Evolutionary conservation across 1,140 invertebrate genomes (phyloP), one percentile per base, ranked within the genome.

Genomic region (Drosophila murphyi): DNA sequence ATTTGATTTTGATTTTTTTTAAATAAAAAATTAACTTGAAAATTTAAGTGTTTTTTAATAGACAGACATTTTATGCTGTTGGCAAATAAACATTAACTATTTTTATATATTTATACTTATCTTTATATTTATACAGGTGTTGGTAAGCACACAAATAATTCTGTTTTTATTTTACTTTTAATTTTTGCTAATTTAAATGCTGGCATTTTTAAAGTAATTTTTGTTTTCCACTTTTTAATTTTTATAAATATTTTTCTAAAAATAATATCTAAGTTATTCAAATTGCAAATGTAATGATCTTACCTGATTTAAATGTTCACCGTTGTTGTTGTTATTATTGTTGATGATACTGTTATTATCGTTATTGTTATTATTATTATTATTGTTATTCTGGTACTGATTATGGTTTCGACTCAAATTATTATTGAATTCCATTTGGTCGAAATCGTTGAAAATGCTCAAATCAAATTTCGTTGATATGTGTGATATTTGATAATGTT

Each of bases 361-460:
- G 31, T 48, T 68, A 28, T 7, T 76, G 8, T 35, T 83, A 29
- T 55, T 78, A 55, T 59, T 82, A 41, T 68, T 80, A 65, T 72
- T 82, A 57, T 68, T 77, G 72, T 82, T 76, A 39, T 69, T 77
- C 55, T 72, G 75, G 61, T 76, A 85, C 52, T 85, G 83, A 75
- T 91, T 77, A 71, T 88, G 83, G 59, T 74, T 78, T 62, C 83
- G 78, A 76, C 72, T 89, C 34, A 82, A 71, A 73, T 61, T 90
- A n/a, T 81, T 83, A 50, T 82, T 82, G 76, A 77, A 91, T 90
- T 91, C 90, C 90, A 91, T 91, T 91, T 90, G 90, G 69, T 91
- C 82, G 43, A 90, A 70, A 69, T 89, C 78, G 85, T 86, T 89
- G 45, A 90, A 90, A 35, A 90, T 65, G 62, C 50, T 90, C 52